Base-by-base conservation (phyloP, 2,888 invertebrate species). In the Epinotia ramella region DNA sequence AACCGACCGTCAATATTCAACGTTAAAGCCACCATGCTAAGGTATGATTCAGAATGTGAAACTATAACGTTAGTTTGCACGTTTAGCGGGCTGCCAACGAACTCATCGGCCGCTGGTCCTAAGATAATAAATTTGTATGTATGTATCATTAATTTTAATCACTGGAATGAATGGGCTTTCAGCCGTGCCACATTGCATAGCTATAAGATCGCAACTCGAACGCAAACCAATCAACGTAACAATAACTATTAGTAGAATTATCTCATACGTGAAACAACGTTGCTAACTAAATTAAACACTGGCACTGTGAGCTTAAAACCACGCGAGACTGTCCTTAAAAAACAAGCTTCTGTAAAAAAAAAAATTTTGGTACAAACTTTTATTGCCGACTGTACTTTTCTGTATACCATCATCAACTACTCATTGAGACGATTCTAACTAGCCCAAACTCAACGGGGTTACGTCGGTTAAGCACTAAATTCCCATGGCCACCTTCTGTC, bases 81-180 rank as follows among this genome's bases (percentile, higher is more conserved):
- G 56, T 56, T 6, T 44, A 63, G 60, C 74, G 49, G 56, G 49
- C 49, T 53, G 71, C 53, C 59, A 62, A 60, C 56, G 49, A 65
- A 69, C 44, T 57, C 20, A 69, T 64, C 71, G 18, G 66, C 49
- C 49, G 71, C 28, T 60, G 28, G 33, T 20, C 57, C 46, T 71
- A 71, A 53, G 53, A 65, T 63, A 65, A 71, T 60, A 69, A 71
- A 70, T 65, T 63, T 66, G 66, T 66, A 33, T 63, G 40, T 66
- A 18, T 46, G 59, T 69, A 69, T 69, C 44, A 69, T 69, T 69
- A 28, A 69, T 69, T 69, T 60, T 69, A 60, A 69, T 69, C 59
- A 69, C 46, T 60, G 40, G 57, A 68, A 68, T 46, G 46, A 59
- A 69, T 69, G 60, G 46, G 57, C 69, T 69, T 69, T 69, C 69